Base-by-base conservation (phyloP, 2,797 vertebrate genomes). In the Nyctalus aviator region DNA sequence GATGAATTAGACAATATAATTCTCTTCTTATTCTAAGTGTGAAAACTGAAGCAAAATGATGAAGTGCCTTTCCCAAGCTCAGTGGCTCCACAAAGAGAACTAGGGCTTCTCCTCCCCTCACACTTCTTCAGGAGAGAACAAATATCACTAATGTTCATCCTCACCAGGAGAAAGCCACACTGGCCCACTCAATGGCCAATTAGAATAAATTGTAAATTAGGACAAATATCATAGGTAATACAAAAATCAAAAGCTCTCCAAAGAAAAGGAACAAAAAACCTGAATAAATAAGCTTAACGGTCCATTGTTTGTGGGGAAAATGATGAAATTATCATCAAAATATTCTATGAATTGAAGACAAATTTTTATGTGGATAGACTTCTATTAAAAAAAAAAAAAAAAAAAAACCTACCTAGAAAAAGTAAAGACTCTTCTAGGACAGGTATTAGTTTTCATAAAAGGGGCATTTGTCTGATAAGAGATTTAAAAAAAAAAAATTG, bases 311-410 rank as follows among this genome's bases (percentile, higher is more conserved):
- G 95, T 95, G 79, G 78, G 32, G 32, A 93, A 94, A 95, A 96
- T 96, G 96, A 95, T 95, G 90, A 95, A 97, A 97, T 97, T 97
- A 97, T 96, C 96, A 97, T 97, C 95, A 97, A 97, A 97, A 97
- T 97, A 96, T 90, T 94, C 95, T 95, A 93, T 94, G 84, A 95
- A 84, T 94, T 91, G 93, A 94, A 95, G 62, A 83, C 79, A 88
- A 41, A 86, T 90, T 95, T 97, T 96, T 92, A 64, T 79, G 77
- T 88, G 68, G 93, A 90, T 96, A 96, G 71, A 85, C 76, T 89
- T 96, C 85, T 68, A 23, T 71, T 44, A 11, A 11, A 44, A 44
- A 44, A 44, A 44, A 44, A n/a, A 41, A 4, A 44, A 44, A 44
- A 37, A 23, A 57, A 55, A 95, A 69, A 57, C 20, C 73, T 89